Conservation (phyloP, 2,797 vertebrate genomes). For the Antennarius maculatus region DNA sequence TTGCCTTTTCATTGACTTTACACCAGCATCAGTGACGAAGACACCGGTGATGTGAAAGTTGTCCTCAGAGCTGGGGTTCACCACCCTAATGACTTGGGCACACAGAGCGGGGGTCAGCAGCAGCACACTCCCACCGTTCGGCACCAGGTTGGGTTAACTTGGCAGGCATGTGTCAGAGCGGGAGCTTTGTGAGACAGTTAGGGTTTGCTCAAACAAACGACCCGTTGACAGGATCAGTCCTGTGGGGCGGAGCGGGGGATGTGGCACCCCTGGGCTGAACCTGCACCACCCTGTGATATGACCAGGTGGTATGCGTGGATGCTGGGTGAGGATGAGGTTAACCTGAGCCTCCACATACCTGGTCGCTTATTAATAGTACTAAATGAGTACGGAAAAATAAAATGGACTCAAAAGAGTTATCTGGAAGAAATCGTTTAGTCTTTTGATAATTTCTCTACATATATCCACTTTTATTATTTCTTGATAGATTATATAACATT, state of each 20-base stretch:
- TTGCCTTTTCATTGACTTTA: conserved; percentile 15
- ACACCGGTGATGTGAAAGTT: conserved; percentile 39
- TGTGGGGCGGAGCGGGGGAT: conserved; percentile 25
- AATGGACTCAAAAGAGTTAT: not conserved
- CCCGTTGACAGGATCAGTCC: conserved; percentile 63
- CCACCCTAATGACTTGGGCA: conserved; percentile 70
- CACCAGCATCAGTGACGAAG: conserved; percentile 7
- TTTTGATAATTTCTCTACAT: too few relatives aligned
- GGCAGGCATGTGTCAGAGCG: conserved; percentile 51
- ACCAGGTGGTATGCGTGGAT: conserved; percentile 4
- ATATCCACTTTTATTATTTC: too few relatives aligned
- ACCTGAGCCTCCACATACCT: conserved; percentile 17
- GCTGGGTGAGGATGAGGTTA: conserved; percentile 21
- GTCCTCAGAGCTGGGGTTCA: conserved; percentile 54
- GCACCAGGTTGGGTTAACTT: conserved; percentile 47
- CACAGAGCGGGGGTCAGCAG: conserved; percentile 53
- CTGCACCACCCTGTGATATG: conserved; percentile 15
- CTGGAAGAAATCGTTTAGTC: too few relatives aligned
- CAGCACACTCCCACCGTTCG: conserved; percentile 65
- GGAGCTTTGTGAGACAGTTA: conserved; percentile 30
- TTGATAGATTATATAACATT: too few relatives aligned
- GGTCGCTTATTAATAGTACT: too few relatives aligned
- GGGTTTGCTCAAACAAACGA: conserved; percentile 56
- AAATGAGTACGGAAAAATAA: too few relatives aligned
- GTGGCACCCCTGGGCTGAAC: conserved; percentile 20